A percentile compares a stretch with the other conserved stretches of the same genome.
phyloP scores from a whole-genome alignment of 2,888 invertebrate species.

The Sarcophaga rosellei region DNA sequence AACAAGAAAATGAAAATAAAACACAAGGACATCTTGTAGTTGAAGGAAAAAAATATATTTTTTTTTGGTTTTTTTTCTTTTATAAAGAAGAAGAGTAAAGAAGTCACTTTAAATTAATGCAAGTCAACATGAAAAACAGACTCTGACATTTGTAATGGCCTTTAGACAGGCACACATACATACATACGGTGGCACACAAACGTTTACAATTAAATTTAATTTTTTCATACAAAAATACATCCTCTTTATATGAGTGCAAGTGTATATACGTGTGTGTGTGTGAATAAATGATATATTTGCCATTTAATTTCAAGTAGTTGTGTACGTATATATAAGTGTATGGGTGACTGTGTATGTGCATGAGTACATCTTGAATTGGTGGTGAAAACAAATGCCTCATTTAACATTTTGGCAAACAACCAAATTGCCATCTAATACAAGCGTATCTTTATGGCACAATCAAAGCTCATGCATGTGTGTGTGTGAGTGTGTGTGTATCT shows the following conservation, averaged over 20 bases:
- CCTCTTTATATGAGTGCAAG: neutral
- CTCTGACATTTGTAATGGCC: conserved; percentile 67
- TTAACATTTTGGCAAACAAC: conserved; percentile 68
- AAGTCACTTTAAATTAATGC: conserved; percentile 68
- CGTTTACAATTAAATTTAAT: neutral
- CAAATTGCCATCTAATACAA: conserved; percentile 57
- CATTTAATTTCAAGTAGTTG: neutral
- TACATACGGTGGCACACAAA: neutral
- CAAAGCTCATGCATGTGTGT: neutral
- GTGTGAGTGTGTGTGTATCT: too few species aligned
- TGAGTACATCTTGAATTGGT: conserved; percentile 60
- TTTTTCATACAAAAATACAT: neutral
- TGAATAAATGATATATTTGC: conserved; percentile 4
- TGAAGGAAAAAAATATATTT: neutral
- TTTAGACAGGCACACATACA: conserved; percentile 20
- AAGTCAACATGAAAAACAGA: conserved; percentile 58
- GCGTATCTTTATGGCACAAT: neutral
- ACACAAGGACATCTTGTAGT: neutral
- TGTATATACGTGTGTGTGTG: neutral
- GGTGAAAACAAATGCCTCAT: conserved; percentile 69
- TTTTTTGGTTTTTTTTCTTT: too few species aligned
- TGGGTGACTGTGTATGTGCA: conserved; percentile 16
- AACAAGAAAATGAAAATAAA: neutral
- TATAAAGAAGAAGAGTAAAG: conserved; percentile 12
- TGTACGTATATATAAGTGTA: neutral